A percentile compares a stretch with the other conserved stretches of the same genome.
phyloP scores from a whole-genome alignment of 2,888 invertebrate genomes.

The Eugnorisma glareosa region DNA sequence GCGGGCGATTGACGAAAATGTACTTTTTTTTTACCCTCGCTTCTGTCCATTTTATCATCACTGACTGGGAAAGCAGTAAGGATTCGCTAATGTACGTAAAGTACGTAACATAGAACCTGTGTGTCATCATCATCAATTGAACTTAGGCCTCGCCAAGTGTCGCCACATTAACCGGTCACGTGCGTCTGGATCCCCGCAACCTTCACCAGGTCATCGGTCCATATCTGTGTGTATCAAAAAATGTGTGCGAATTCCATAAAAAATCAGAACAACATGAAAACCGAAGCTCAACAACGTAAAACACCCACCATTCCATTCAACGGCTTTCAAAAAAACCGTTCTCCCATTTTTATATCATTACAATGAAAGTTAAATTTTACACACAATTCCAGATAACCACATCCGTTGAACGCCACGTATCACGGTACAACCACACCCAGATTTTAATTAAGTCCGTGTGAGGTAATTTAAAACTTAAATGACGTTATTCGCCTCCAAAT shows the following conservation, averaged over 20 bases:
- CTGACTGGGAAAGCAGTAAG: not conserved
- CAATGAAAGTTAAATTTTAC: not conserved
- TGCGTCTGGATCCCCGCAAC: no score
- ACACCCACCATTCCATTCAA: not conserved
- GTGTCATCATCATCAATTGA: no score
- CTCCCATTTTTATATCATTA: conserved; percentile 11
- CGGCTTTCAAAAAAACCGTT: not conserved
- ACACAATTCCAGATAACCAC: conserved; percentile 15
- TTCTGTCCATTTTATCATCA: not conserved
- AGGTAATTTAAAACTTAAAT: conserved; percentile 60
- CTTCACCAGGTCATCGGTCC: no score
- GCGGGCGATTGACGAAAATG: not conserved
- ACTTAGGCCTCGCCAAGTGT: no score
- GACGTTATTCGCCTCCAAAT: conserved; percentile 41
- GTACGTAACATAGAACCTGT: no score
- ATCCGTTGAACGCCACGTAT: conserved; percentile 5
- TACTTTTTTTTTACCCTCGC: not conserved
- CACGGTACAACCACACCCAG: conserved; percentile 25
- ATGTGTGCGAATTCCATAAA: not conserved
- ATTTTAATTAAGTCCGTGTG: conserved; percentile 52
- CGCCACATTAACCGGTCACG: no score
- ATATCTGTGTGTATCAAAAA: no score
- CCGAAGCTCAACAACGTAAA: not conserved
- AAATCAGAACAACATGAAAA: not conserved
- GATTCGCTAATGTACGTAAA: no score